Base-by-base conservation (phyloP, 2,888 invertebrate genomes). In the Pyrgus malvae region DNA sequence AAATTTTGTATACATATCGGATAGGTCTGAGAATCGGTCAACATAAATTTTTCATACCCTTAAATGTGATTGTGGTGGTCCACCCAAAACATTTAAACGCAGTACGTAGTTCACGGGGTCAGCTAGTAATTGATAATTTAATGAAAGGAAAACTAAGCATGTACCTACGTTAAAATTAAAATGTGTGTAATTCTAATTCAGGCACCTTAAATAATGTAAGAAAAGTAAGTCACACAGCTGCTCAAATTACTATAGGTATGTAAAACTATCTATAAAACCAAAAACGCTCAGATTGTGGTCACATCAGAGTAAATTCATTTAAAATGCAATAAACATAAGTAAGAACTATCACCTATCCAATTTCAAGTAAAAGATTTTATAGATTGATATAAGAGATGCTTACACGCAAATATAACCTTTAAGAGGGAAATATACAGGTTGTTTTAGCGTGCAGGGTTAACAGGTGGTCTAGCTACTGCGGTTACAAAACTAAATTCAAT, bases 401-500 rank as follows among this genome's bases (percentile, higher is more conserved):
- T 33, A 2, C 37, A n/a, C n/a, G 11, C 11, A 17, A 21, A n/a
- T 37, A 6, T 38, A 5, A 38, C 21, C 38, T 11, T 21, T 38
- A n/a, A 11, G 11, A 0, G 4, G 2, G 21, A 11, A 7, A 6
- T 21, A 9, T 27, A 31, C 8, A 33, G 9, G 8, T 25, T 5
- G 3, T 44, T 40, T 1, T 38, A 14, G 3, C 17, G 14, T 37
- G 33, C 48, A 40, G 35, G 37, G 56, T 21, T 14, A 27, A 38
- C n/a, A 31, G 40, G 44, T 33, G 44, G 50, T 40, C 48, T 17
- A 37, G 17, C 17, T 33, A 29, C 53, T 57, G 62, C 46, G 63
- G 62, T 63, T 54, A 46, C 55, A 45, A 55, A 54, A 59, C 61
- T 61, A 61, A 60, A 60, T 62, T 64, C 55, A 44, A 41, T 44